phyloP scores from a whole-genome alignment of 2,113 vertebrate species.

The Sturnus vulgaris region DNA sequence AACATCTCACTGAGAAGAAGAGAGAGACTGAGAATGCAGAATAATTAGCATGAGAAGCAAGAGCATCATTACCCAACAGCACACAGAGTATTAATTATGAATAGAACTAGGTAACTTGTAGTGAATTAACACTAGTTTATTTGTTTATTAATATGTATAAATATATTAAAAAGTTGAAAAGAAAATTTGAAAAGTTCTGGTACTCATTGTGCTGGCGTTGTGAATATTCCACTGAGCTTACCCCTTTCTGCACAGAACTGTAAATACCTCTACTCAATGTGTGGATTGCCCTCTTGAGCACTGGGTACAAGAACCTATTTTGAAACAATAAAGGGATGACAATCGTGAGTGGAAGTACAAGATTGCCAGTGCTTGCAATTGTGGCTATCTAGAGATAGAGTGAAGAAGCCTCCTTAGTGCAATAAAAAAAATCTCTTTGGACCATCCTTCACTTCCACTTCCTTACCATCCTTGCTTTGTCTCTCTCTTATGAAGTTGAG shows the following conservation, averaged over 20 bases:
- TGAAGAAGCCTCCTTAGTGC: accelerated
- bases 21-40: neutral
- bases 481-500: neutral
- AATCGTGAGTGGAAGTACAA: neutral
- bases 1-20: neutral
- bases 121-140: neutral
- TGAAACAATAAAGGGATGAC: neutral
- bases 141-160: neutral
- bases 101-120: neutral
- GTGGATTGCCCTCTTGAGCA: neutral
- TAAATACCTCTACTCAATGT: neutral
- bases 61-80: neutral
- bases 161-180: neutral
- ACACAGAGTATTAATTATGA: neutral
- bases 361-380: neutral
- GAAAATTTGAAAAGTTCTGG: neutral
- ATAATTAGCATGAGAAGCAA: neutral
- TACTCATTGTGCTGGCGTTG: neutral
- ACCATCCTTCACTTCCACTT: neutral
- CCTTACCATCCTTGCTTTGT: neutral
- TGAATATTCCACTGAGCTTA: neutral
- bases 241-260: neutral
- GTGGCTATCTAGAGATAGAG: neutral
- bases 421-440: neutral
- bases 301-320: neutral